Conservation (phyloP, 2,113 vertebrate genomes). For the Circaetus gallicus region DNA sequence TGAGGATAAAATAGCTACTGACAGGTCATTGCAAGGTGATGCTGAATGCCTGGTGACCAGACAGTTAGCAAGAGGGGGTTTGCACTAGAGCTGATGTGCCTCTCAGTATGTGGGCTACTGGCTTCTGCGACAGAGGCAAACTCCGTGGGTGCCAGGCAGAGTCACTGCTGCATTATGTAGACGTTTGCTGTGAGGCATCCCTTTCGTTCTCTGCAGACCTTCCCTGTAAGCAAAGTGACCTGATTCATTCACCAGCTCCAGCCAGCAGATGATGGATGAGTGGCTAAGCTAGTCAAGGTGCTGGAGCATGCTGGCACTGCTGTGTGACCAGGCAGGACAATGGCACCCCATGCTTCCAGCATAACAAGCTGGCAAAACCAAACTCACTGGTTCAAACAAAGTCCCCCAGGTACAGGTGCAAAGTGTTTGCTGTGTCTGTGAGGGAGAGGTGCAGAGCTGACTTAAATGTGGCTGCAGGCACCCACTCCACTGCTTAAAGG, state of each 20-base stretch:
- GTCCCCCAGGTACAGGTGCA: neutral
- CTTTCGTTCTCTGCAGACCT: neutral
- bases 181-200: neutral
- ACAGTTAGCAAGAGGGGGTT: neutral
- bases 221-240: neutral
- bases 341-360: neutral
- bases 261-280: neutral
- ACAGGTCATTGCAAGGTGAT: neutral
- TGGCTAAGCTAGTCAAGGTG: neutral
- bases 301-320: neutral
- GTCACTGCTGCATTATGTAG: neutral
- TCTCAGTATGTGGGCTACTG: neutral
- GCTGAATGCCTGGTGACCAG: rapidly evolving
- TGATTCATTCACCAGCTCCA: neutral
- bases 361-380: neutral
- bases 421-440: neutral
- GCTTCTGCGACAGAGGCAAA: neutral
- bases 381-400: neutral
- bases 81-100: rapidly evolving
- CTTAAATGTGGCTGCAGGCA: neutral
- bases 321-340: neutral
- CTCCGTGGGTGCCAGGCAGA: neutral
- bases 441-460: neutral
- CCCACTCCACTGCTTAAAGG: rapidly evolving
- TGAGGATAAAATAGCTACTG: neutral